Percentiles rank a stretch among this genome's conserved stretches.
These are phyloP conservation scores for Falco biarmicus DNA, from an alignment of 2,797 vertebrate genomes.

Conservation along the genomic window DNA sequence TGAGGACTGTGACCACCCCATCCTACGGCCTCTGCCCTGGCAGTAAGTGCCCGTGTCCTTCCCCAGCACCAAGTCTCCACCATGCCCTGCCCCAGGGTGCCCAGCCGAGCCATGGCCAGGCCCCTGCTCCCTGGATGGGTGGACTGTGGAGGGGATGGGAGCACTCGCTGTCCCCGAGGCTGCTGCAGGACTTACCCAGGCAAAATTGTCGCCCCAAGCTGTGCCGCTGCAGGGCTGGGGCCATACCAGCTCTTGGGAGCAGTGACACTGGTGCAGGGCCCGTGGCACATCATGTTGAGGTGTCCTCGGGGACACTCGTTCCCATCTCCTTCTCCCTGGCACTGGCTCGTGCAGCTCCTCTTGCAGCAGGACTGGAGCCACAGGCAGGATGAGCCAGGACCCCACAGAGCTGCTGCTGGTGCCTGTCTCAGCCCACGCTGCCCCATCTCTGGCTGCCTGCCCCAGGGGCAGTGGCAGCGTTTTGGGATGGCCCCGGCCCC, in stretches of 20 bases:
- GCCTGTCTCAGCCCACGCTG: not conserved
- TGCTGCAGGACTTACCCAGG: not conserved
- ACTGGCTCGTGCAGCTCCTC: not conserved
- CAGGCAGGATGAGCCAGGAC: not conserved
- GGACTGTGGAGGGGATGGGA: not conserved
- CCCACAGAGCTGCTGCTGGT: fast-evolving
- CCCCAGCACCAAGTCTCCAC: not conserved
- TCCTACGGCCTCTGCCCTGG: fast-evolving
- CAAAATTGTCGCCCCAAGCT: not conserved
- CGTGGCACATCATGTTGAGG: not conserved
- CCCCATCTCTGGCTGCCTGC: not conserved
- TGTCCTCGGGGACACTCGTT: not conserved
- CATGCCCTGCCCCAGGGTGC: not conserved
- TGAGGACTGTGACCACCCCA: fast-evolving
- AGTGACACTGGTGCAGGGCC: not conserved
- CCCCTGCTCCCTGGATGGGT: fast-evolving
- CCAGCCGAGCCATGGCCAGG: fast-evolving
- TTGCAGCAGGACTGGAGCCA: not conserved
- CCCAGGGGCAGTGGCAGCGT: too few species aligned
- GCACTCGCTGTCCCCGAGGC: not conserved
- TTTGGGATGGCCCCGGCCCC: not conserved
- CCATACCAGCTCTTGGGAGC: not conserved
- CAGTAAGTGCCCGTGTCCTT: not conserved
- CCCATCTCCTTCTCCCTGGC: not conserved
- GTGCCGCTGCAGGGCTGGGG: not conserved